Evolutionary conservation across 2,888 invertebrate genomes (phyloP), one percentile per base, ranked within the genome.

Genomic region (Trachelus iudaicus): DNA sequence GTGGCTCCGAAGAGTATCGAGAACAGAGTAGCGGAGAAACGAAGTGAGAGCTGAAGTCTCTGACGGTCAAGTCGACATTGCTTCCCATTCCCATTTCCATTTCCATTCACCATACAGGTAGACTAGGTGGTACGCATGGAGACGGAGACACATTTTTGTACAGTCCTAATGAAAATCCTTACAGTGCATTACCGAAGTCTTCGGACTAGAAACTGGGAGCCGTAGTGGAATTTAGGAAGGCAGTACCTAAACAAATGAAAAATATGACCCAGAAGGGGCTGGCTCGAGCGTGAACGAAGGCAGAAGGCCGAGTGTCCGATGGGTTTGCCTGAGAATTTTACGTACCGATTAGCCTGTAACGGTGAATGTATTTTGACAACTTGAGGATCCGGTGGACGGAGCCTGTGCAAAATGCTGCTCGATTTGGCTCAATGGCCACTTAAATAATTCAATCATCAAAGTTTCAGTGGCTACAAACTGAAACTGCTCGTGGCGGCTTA

Each of bases 91-190:
- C 83, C 86, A 87, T 87, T 87, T 40, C 30, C 33, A 75, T 76
- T 84, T 79, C 83, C 86, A 87, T 87, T 87, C 86, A 86, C 84
- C 82, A 79, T 79, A 75, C 85, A 84, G 83, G 85, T 86, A 84
- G 23, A 9, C 56, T 56, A 56, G 76, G 81, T 82, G 84, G 81
- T 80, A 83, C 83, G 80, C 80, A 79, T 79, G 84, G 78, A 81
- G 82, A 83, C 80, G 81, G 81, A 79, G 74, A 79, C 78, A 78
- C 79, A 35, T 78, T 84, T 83, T 84, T 76, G 84, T 85, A 86
- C 84, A 85, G 84, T 84, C 82, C 37, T 73, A 56, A 69, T 75
- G 73, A 80, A 85, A 80, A 56, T 56, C 56, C 56, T 23, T 15
- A 56, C 56, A 56, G 56, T 23, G 2, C 23, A 23, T 56, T 76